Evolutionary conservation across 2,888 invertebrate species (phyloP).

Genomic region (Hetaerina titia): DNA sequence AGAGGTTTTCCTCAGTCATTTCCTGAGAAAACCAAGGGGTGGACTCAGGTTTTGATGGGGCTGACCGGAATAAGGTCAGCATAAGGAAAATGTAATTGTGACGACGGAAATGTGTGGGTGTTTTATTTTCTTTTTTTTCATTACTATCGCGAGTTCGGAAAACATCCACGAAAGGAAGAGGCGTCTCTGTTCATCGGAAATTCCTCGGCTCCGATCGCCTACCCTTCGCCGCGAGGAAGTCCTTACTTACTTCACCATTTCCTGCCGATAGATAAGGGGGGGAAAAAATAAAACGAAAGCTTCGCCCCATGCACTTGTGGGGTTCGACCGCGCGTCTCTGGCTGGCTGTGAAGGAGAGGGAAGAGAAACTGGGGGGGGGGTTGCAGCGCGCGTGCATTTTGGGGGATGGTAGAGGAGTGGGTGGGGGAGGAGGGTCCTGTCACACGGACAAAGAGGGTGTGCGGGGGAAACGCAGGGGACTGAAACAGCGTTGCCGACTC

Average conservation of each 20-base stretch:
- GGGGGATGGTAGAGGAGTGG: neutral
- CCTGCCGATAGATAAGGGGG: neutral
- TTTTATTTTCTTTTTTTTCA: neutral
- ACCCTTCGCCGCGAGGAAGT: neutral
- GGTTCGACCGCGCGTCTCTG: neutral
- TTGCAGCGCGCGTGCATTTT: conserved; percentile 8
- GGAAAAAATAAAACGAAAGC: neutral
- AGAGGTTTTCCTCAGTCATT: no score
- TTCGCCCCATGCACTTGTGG: neutral
- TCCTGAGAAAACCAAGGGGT: no score
- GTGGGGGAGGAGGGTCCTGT: neutral
- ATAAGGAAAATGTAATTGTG: neutral
- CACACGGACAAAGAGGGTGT: neutral
- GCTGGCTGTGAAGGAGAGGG: neutral
- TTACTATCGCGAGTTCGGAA: neutral
- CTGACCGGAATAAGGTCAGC: no score
- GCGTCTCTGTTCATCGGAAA: neutral
- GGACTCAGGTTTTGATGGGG: no score
- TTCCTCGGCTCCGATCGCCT: neutral
- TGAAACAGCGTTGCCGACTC: neutral
- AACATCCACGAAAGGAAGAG: neutral
- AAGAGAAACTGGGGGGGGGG: neutral
- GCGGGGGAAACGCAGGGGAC: neutral
- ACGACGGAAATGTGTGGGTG: neutral
- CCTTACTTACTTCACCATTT: neutral